Base-by-base conservation (phyloP, 2,888 invertebrate genomes). In the Mycalesis mineus region DNA sequence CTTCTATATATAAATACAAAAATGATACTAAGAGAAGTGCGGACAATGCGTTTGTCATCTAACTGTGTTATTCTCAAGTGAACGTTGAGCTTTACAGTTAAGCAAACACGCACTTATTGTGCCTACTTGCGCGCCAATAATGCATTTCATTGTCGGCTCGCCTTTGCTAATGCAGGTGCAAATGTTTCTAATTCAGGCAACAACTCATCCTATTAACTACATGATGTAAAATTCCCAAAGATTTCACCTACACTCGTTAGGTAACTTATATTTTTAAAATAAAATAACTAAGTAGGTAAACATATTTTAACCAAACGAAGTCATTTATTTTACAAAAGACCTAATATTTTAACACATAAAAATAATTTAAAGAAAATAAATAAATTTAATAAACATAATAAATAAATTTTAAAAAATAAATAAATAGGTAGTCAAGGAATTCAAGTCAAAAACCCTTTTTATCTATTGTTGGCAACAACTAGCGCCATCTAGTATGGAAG, bases 41-140 rank as follows among this genome's bases (percentile, higher is more conserved):
- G n/a, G n/a, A n/a, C 22, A 22, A 22, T 22, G 22, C 22, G 5
- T 22, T 22, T 22, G 82, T 82, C 74, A 72, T 78, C 69, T 84
- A 86, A 85, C 85, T 85, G 86, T 84, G 80, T 78, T 72, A 72
- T 64, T 80, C 80, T 81, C 82, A 80, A 86, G 85, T 80, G 84
- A 78, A 80, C 81, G 83, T 80, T 77, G 78, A 72, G 74, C 71
- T 67, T 61, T 69, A 86, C 88, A 87, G 88, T 88, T 89, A 88
- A 72, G 78, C 78, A 87, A 88, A 89, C 80, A 88, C 58, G 73
- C 76, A 78, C 81, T 80, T 81, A 78, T 80, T 79, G 82, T 80
- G 75, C 72, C 71, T 74, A 75, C 77, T 78, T 75, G 75, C 79
- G 77, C 68, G 84, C 80, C 75, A 85, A 86, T 85, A 88, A 84